Base-by-base conservation (phyloP, 2,888 invertebrate species). In the Mythimna albipuncta region DNA sequence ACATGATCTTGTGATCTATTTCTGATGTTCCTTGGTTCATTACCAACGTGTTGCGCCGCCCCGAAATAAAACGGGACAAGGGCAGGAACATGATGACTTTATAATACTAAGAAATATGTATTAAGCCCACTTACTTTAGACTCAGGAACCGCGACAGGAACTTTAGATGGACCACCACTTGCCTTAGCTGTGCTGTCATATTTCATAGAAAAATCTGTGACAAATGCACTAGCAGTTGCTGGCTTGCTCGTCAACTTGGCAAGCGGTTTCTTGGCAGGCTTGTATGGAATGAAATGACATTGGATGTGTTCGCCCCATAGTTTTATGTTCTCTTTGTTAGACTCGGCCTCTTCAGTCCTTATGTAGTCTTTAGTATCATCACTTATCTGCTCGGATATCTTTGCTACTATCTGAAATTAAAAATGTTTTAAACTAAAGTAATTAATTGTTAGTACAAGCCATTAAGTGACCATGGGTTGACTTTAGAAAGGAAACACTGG, bases 151-250 rank as follows among this genome's bases (percentile, higher is more conserved):
- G 90, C 73, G 76, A 89, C 88, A 47, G 85, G 52, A 54, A 69
- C 75, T 84, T 81, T 91, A 32, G 71, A 57, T 47, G 63, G 57
- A 62, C 75, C 85, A 32, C 13, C 7, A 16, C 41, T 61, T 6
- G 86, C 79, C 69, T 85, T 89, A 13, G 69, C 38, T 54, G 38
- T 21, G 26, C 44, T 76, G 6, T 85, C 76, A 69, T 96, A 96
- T 76, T 95, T 96, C 96, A 97, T 96, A 63, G 95, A 95, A 85
- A 97, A 97, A 72, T 96, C 95, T 21, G 91, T 93, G 0, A 96
- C 94, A 88, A 95, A 94, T 1, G 91, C 90, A 73, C 95, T 93
- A 9, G 91, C 90, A 0, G 91, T 92, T 0, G 93, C 94, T 0
- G 94, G 93, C 79, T 94, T 95, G 44, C 88, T 91, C 1, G 91